Base-by-base conservation (phyloP, 2,797 vertebrate genomes). In the Crocodylus rhombifer region DNA sequence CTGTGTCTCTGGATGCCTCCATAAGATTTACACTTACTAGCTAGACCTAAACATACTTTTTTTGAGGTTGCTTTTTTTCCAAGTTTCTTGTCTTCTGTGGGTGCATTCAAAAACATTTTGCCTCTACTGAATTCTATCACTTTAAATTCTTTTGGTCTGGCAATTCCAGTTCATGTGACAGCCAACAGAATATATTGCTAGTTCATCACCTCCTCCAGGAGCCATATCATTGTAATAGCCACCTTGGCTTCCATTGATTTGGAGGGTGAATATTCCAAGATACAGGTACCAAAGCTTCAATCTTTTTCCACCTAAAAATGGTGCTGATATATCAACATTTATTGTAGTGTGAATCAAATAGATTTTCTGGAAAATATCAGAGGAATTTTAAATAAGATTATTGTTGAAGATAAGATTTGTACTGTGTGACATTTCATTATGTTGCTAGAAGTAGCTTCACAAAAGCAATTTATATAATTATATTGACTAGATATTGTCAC, bases 21-120 rank as follows among this genome's bases (percentile, higher is more conserved):
- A 84, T 36, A 93, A 90, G 58, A 21, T 65, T 89, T 91, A 26
- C 62, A 86, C 17, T 77, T 82, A 91, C 56, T 61, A 86, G 14
- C 7, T 84, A 80, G 78, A 20, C 26, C 26, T 74, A 58, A 86
- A 69, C 42, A 28, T 56, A 63, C 65, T 82, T 20, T 51, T 42
- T 8, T 61, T 84, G 77, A 84, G 74, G 30, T 79, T 73, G 30
- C 12, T 64, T 80, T 74, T 17, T 25, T 80, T 74, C 20, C 17
- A 36, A n/a, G 57, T 12, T 15, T 28, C 63, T 21, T 33, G 60
- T 26, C 15, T 57, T 42, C 7, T 42, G 42, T 42, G 42, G 42
- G 42, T 42, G 42, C 42, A 42, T 9, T 42, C 42, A 42, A 7
- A 42, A 42, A 42, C 9, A 9, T 42, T 42, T 42, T 42, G 42